Base-by-base conservation (phyloP, 2,113 vertebrate genomes). In the Engystomops pustulosus region DNA sequence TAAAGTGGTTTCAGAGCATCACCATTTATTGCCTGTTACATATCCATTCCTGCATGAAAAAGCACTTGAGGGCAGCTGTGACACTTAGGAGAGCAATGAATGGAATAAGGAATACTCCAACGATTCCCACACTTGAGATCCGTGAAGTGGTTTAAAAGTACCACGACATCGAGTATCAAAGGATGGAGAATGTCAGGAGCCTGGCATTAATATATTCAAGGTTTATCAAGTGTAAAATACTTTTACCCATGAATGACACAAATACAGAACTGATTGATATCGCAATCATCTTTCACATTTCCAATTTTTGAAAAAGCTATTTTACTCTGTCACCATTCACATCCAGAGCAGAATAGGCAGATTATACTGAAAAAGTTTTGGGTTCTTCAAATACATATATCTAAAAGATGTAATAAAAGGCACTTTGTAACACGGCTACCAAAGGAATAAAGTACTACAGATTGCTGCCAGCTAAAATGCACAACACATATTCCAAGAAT, bases 101-200 rank as follows among this genome's bases (percentile, higher is more conserved):
- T 86, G 87, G 88, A 25, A 67, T 81, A 89, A 87, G 69, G 85
- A 88, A 84, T 69, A 79, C 77, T 90, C 86, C 71, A 87, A 90
- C 87, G 87, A 89, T 91, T 89, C 86, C 90, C 85, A 87, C 85
- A 89, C 86, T 89, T 90, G 86, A 91, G 88, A 91, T 27, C 87
- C 89, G 90, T 87, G 90, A 92, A 92, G 86, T 90, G 89, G 78
- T 88, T 90, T 87, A 81, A 89, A 88, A 91, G 80, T 82, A 85
- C 85, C 85, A 84, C 82, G 89, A 87, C 89, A 85, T 51, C 83
- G 90, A 89, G 84, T 76, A 27, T 80, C 87, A 86, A 85, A 87
- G 86, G 80, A 88, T 86, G 77, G 49, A 84, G 72, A 87, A 68
- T 82, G 79, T 84, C 84, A 89, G 90, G 89, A 81, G 87, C 86